Evolutionary conservation across 2,113 vertebrate species (phyloP), one percentile per base, ranked within the genome.

Genomic region (Propithecus coquereli): DNA sequence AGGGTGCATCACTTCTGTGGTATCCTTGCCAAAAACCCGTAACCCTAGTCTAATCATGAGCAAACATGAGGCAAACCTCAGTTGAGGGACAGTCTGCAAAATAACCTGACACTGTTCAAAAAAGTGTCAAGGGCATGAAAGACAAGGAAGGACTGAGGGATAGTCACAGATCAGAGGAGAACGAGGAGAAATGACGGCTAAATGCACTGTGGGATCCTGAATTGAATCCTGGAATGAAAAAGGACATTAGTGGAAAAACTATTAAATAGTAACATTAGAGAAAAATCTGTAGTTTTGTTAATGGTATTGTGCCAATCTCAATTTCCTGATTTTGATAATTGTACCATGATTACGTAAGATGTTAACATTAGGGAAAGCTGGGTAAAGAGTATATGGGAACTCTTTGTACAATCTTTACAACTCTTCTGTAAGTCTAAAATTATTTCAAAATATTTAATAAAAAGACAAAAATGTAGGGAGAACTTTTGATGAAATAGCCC

Each of bases 341-440:
- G 43, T 77, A 5, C 17, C 54, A 1, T 74, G n/a, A 22, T 76
- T 88, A 43, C 17, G 13, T 61, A 52, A 63, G 54, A 37, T 87
- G 23, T 87, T 61, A 54, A 45, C 20, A 25, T 18, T 54, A 54
- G 52, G 52, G 52, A 54, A 54, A 54, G 52, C 52, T 54, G 52
- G 52, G 52, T 54, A 18, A 54, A 54, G 52, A 20, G 52, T 18
- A 45, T 45, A 30, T 84, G 66, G 43, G 32, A n/a, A 22, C 23
- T 77, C 59, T 88, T 40, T 76, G 76, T 54, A 47, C 34, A 61
- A 34, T 76, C 12, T 68, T 97, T 54, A 37, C 20, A 74, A 11
- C 16, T 80, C 81, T 84, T 94, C 85, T 80, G 0, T 61, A 76
- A 71, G 52, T 65, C 65, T 95, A 93, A 94, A 92, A 87, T 90